Base-by-base conservation (phyloP, 1,140 invertebrate genomes). In the Bradysia coprophila region DNA sequence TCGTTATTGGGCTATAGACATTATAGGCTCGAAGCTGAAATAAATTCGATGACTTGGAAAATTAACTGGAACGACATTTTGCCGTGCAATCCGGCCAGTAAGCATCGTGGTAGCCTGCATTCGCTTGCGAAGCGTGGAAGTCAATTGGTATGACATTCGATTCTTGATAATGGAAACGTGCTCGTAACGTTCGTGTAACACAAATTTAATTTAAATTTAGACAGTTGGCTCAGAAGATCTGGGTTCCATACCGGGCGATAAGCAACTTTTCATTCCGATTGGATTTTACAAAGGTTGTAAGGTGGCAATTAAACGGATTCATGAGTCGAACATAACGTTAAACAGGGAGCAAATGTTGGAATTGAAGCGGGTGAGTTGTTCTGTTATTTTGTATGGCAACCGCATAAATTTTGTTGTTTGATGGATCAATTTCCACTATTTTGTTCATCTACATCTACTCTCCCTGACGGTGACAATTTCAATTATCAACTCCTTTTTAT, bases 1-100 rank as follows among this genome's bases (percentile, higher is more conserved):
- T 81, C 83, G 23, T 72, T 85, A 36, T 51, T 60, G 21, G 54
- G 57, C 13, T 70, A 37, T 63, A 93, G 91, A 51, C 86, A 89
- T 58, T 90, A 88, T 57, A 90, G 86, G 55, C 63, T 92, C 18
- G 91, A 96, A 61, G 80, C 83, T 0, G 91, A 93, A 64, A 78
- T 97, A 43, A 88, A 85, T 2, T 88, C 89, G 21, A 94, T 94
- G 88, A 88, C 82, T 18, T 97, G 93, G 93, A 79, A 84, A 51
- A 79, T 97, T 1, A 73, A 76, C 46, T 85, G 81, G 71, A 75
- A 79, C 43, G 90, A 95, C 46, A 73, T 92, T 1, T 58, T 67
- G 19, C 63, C 62, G 9, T 54, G 53, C 0, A 62, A 68, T 23
- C 45, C 49, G 0, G 48, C 49, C 0, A 66, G 66, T 5, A 65